Evolutionary conservation across 1,140 invertebrate species (phyloP).

Genomic region (Augochlora pura): DNA sequence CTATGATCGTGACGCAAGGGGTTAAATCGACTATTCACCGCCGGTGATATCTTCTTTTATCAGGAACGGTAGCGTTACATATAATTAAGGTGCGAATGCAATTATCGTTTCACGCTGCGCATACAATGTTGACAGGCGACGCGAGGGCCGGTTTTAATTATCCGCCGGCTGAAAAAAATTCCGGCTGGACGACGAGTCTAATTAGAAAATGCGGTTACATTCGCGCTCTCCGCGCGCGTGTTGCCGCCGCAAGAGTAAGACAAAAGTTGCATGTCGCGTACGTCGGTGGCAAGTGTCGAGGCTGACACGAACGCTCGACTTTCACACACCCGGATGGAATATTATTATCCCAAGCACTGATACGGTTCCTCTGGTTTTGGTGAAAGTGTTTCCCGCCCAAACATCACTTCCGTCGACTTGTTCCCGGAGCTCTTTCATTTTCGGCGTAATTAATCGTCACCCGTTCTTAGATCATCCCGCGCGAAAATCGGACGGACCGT

Average conservation of each 20-base stretch:
- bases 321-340: not conserved
- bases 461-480: not conserved
- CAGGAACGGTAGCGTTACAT: no score
- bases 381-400: not conserved
- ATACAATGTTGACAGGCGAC: not conserved
- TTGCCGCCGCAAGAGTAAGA: conserved; percentile 1
- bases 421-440: not conserved
- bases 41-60: no score
- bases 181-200: conserved; percentile 8
- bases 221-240: conserved; percentile 8
- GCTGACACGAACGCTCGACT: not conserved
- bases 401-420: not conserved
- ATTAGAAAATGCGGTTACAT: conserved; percentile 26
- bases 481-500: no score
- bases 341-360: not conserved
- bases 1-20: not conserved
- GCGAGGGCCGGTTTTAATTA: conserved; percentile 24
- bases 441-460: not conserved
- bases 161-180: conserved; percentile 27
- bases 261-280: not conserved
- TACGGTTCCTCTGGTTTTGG: not conserved
- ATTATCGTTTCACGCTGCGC: not conserved
- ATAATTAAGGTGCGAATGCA: not conserved
- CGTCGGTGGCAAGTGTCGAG: not conserved
- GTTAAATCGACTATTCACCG: no score